Conservation (phyloP, 1,140 invertebrate genomes). For the Drosophila grimshawi region DNA sequence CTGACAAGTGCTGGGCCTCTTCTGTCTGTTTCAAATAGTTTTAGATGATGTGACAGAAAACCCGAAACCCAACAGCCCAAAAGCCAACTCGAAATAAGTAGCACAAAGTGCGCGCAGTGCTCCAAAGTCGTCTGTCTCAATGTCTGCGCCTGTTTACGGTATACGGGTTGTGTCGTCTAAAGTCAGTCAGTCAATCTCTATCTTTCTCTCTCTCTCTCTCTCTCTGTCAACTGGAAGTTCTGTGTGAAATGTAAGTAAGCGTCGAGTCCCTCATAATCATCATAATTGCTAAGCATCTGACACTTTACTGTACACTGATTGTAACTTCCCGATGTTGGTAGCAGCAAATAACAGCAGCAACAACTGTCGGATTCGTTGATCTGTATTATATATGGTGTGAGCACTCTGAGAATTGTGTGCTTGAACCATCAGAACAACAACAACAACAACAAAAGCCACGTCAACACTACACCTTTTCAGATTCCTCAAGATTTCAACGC, state of each 20-base stretch:
- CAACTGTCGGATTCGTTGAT: slow-evolving; percentile 22
- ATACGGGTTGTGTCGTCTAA: slow-evolving; percentile 45
- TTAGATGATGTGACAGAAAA: slow-evolving; percentile 75
- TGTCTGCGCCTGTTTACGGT: slow-evolving; percentile 30
- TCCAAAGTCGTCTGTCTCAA: slow-evolving; percentile 12
- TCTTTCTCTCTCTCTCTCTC: no score
- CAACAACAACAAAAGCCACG: background rate
- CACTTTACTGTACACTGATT: slow-evolving; percentile 63
- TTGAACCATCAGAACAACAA: slow-evolving; percentile 11
- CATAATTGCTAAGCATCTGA: slow-evolving; percentile 69
- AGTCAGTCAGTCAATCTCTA: slow-evolving; percentile 15
- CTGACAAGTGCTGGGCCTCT: slow-evolving; percentile 41
- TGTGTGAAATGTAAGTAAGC: slow-evolving; percentile 33
- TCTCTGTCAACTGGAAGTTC: background rate
- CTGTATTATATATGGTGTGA: slow-evolving; percentile 31
- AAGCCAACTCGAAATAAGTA: slow-evolving; percentile 53
- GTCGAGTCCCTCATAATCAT: slow-evolving; percentile 52
- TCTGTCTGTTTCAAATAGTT: slow-evolving; percentile 55
- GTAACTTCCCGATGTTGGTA: slow-evolving; percentile 44
- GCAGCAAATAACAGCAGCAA: slow-evolving; percentile 10
- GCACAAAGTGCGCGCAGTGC: slow-evolving; percentile 50
- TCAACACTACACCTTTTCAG: slow-evolving; percentile 2
- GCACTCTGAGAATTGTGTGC: slow-evolving; percentile 27
- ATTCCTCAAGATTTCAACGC: slow-evolving; percentile 37
- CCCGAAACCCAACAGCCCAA: slow-evolving; percentile 4